A percentile compares a stretch with the other conserved stretches of the same genome.
Conservation (phyloP, 2,888 invertebrate genomes). For the Panorpa germanica region DNA sequence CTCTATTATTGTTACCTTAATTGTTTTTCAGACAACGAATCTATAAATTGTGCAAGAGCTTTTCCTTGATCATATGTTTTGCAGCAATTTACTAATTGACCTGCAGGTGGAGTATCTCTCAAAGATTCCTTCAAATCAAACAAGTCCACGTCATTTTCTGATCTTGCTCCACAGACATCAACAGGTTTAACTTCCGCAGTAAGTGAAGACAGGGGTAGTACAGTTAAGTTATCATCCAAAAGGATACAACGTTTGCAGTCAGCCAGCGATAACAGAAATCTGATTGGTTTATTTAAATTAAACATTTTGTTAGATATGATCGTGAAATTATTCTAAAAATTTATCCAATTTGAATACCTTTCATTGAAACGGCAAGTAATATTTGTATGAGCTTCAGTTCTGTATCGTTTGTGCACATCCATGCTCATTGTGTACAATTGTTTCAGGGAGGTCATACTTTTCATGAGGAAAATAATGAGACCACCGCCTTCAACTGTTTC, state of each 20-base stretch:
- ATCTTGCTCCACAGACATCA: conserved; percentile 22
- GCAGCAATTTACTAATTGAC: conserved; percentile 71
- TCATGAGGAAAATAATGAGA: conserved; percentile 74
- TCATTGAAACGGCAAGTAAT: conserved; percentile 93
- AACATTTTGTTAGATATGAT: too few species aligned
- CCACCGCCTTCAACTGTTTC: conserved; percentile 98
- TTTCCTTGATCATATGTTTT: conserved; percentile 89
- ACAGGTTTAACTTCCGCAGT: conserved; percentile 64
- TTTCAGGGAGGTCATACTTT: conserved; percentile 69
- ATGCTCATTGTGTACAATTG: conserved; percentile 93
- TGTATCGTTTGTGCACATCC: conserved; percentile 88
- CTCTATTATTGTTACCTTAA: conserved; percentile 24
- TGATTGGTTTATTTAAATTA: too few species aligned
- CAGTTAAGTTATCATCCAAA: conserved; percentile 83
- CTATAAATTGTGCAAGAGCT: conserved; percentile 80
- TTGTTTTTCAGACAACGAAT: conserved; percentile 84
- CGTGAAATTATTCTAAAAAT: too few species aligned
- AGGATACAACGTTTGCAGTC: conserved; percentile 78
- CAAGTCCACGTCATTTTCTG: conserved; percentile 38
- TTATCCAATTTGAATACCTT: too few species aligned
- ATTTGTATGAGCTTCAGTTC: conserved; percentile 87
- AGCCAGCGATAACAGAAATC: conserved; percentile 74
- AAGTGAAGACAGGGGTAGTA: conserved; percentile 82
- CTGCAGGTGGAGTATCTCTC: conserved; percentile 81
- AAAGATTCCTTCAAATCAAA: conserved; percentile 62